A percentile compares a stretch with the other conserved stretches of the same genome.
These are phyloP conservation scores for Octodon degus DNA, from an alignment of 2,113 vertebrate genomes.

Conservation along the genomic window DNA sequence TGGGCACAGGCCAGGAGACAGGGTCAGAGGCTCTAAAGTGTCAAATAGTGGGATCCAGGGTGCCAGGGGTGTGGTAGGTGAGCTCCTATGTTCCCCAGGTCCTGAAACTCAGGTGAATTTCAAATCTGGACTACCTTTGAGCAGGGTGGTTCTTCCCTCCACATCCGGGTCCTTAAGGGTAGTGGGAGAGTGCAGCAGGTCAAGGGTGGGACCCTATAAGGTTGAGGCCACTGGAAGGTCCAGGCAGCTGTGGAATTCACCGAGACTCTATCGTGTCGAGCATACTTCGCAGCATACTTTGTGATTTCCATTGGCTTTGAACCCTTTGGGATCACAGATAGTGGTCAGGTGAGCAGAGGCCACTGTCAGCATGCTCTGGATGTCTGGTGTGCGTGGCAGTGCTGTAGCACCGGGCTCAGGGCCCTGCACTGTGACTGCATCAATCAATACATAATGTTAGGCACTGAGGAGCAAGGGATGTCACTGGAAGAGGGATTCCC, in stretches of 20 bases:
- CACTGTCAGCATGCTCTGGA: not conserved
- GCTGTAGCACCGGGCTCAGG: not conserved
- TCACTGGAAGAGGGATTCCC: not conserved
- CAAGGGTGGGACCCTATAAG: not conserved
- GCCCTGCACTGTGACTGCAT: not conserved
- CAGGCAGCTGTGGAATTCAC: not conserved
- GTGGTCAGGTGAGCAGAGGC: not conserved
- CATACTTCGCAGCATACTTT: not conserved
- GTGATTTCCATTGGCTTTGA: not conserved
- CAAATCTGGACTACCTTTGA: not conserved
- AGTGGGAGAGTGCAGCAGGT: not conserved
- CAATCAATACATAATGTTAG: not conserved
- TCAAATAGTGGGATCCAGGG: not conserved
- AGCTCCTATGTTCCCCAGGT: not conserved
- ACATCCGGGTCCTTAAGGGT: not conserved
- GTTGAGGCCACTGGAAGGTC: not conserved
- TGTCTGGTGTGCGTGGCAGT: not conserved
- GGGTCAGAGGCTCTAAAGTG: not conserved
- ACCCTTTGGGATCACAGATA: not conserved
- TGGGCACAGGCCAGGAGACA: not conserved
- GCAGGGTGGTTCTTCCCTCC: accelerated
- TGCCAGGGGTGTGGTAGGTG: not conserved
- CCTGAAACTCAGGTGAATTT: not conserved
- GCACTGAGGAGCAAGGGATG: not conserved
- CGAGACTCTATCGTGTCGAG: not conserved